Conservation (phyloP, 1,140 invertebrate genomes). For the Drusus annulatus region DNA sequence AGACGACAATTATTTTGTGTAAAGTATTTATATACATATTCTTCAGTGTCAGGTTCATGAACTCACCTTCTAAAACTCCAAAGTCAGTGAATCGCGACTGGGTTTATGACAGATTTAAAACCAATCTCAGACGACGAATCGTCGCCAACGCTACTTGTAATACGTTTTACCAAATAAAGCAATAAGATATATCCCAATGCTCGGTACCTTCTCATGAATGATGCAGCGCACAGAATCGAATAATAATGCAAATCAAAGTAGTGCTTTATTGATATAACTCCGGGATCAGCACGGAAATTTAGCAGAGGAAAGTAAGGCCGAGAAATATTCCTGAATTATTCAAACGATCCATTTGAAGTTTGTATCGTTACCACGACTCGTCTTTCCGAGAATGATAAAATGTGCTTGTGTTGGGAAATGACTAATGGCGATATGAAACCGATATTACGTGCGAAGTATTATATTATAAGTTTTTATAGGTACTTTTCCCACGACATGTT, state of each 20-base stretch:
- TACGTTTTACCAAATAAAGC: slow-evolving; percentile 20
- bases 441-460: slow-evolving; percentile 20
- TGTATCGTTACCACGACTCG: slow-evolving; percentile 15
- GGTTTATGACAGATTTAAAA: too few species aligned
- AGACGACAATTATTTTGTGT: too few species aligned
- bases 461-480: neutral
- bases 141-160: neutral
- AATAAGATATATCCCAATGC: slow-evolving; percentile 13
- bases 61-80: too few species aligned
- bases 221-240: slow-evolving; percentile 54
- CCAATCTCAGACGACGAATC: too few species aligned
- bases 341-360: slow-evolving; percentile 47
- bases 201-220: slow-evolving; percentile 53
- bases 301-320: neutral
- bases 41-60: too few species aligned
- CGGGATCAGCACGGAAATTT: slow-evolving; percentile 12
- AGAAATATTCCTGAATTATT: slow-evolving; percentile 50
- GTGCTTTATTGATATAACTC: slow-evolving; percentile 58
- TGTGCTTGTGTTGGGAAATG: slow-evolving; percentile 13
- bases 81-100: too few species aligned
- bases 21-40: too few species aligned
- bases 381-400: neutral
- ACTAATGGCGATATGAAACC: slow-evolving; percentile 24
- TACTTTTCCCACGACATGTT: too few species aligned
- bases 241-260: slow-evolving; percentile 59